These are phyloP conservation scores for Pagrus major DNA, from an alignment of 2,113 vertebrate species.

Conservation along the genomic window DNA sequence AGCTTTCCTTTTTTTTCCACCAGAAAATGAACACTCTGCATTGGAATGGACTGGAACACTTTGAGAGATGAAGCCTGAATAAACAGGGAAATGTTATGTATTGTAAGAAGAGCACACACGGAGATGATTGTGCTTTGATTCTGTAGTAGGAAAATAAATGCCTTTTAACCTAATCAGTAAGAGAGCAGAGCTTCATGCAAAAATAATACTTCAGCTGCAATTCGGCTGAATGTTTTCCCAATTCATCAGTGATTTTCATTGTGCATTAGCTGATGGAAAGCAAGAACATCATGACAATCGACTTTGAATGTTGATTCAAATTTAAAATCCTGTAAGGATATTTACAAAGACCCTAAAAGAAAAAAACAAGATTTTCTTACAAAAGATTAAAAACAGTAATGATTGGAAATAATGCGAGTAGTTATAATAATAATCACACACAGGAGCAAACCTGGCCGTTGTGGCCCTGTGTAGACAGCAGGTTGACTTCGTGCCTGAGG, in stretches of 20 bases:
- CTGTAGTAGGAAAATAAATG: neutral
- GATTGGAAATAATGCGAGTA: neutral
- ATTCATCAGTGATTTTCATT: neutral
- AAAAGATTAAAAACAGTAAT: neutral
- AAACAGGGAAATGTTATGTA: conserved; percentile 41
- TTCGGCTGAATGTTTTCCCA: neutral
- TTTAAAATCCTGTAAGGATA: conserved; percentile 12
- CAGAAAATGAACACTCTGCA: conserved; percentile 56
- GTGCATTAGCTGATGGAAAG: neutral
- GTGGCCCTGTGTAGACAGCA: conserved; percentile 60
- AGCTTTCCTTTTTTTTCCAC: conserved; percentile 15
- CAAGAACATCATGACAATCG: neutral
- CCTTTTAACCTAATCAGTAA: conserved; percentile 26
- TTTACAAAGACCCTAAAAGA: conserved; percentile 5
- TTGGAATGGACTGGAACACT: conserved; percentile 52
- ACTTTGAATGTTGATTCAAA: conserved; percentile 15
- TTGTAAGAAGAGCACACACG: conserved; percentile 34
- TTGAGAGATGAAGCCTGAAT: conserved; percentile 53
- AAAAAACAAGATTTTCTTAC: neutral
- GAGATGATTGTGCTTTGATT: conserved; percentile 36
- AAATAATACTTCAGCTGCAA: conserved; percentile 5
- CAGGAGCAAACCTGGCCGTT: neutral
- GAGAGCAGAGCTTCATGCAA: neutral
- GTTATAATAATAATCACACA: conserved; percentile 7
- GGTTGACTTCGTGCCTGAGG: conserved; percentile 69